phyloP scores from a whole-genome alignment of 1,140 invertebrate species.

The Scylla paramamosain region DNA sequence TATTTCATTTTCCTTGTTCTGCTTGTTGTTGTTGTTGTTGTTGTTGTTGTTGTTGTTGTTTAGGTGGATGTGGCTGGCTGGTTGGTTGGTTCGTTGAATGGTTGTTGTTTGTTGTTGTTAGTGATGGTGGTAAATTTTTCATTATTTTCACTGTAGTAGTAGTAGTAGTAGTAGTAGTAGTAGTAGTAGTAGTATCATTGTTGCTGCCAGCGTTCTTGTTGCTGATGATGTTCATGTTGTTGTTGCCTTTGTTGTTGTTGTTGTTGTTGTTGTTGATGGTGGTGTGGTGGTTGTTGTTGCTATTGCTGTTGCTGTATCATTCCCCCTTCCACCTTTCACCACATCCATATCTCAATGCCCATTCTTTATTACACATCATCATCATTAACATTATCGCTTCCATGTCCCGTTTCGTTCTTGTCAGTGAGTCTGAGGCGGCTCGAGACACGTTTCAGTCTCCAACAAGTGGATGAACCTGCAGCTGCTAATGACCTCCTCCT shows the following conservation, averaged over 20 bases:
- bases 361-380: not conserved
- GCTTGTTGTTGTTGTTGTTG: too few relatives aligned
- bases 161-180: constrained; percentile 11
- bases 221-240: not conserved
- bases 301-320: not conserved
- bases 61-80: too few relatives aligned
- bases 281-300: too few relatives aligned
- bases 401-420: too few relatives aligned
- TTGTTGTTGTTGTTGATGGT: not conserved
- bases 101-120: too few relatives aligned
- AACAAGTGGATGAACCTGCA: not conserved
- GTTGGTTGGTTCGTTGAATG: too few relatives aligned
- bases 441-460: not conserved
- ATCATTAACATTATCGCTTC: not conserved
- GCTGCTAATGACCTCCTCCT: not conserved
- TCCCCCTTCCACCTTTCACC: not conserved
- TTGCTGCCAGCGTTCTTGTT: not conserved
- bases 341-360: not conserved
- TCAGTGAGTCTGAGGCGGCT: too few relatives aligned
- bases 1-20: not conserved
- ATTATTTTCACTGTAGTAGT: not conserved
- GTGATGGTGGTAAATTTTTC: too few relatives aligned
- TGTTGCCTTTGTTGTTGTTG: not conserved
- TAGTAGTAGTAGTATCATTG: not conserved
- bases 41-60: too few relatives aligned